Base-by-base conservation (phyloP, 2,113 vertebrate species). In the Electrona antarctica region DNA sequence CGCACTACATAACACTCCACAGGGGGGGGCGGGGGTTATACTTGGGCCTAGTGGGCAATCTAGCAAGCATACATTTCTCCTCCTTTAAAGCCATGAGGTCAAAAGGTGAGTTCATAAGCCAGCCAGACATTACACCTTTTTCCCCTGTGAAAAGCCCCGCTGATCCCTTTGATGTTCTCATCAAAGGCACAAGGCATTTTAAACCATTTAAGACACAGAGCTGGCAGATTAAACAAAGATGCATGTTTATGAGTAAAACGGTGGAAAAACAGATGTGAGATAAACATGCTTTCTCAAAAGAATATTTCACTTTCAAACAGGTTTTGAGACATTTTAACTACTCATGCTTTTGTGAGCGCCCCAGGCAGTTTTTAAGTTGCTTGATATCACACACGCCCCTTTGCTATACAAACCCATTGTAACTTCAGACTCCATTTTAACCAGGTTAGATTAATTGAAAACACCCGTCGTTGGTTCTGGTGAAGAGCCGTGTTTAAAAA, bases 121-220 rank as follows among this genome's bases (percentile, higher is more conserved):
- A 10, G 76, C 54, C 9, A 67, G 12, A 67, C 77, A 79, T 84
- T 73, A 58, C 67, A 67, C 60, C 3, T 76, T 45, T 50, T 33
- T 60, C 46, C 28, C 13, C 21, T 1, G 45, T 13, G 12, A 2
- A 80, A 81, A 67, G 8, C 9, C 77, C 80, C 0, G 64, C 81
- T 79, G 74, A 67, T 69, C 69, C 68, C 74, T 85, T 85, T 85
- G 62, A 87, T 81, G 74, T 78, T 77, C 59, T 73, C 80, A 69
- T 84, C 33, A 49, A 62, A 15, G 50, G 63, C 15, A 57, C 21
- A 21, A 21, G 54, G 67, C 69, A 62, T 73, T 73, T 75, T 60
- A 64, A 77, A 78, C 73, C 52, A 67, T 61, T 62, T 71, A 64
- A 41, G 33, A 41, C 63, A 66, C 59, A 49, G 4, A 7, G 45